These are phyloP conservation scores for Tetrapedia diversipes DNA, from an alignment of 2,888 invertebrate genomes.

Conservation along the genomic window DNA sequence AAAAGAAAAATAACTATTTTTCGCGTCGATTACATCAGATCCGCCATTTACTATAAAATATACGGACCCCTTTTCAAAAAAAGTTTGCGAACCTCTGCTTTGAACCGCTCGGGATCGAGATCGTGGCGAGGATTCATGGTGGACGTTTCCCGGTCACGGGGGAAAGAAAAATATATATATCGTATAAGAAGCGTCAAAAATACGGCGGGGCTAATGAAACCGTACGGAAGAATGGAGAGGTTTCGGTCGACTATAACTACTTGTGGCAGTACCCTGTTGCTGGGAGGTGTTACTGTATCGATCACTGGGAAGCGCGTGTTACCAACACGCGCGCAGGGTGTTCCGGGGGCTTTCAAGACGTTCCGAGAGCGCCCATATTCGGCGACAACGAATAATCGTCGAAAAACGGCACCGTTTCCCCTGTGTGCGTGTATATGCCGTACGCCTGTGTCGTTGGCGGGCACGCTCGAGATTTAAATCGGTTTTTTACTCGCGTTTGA, in stretches of 20 bases:
- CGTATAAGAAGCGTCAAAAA: conserved; percentile 7
- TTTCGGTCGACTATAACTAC: conserved; percentile 66
- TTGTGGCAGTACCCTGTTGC: conserved; percentile 77
- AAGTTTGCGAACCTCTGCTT: too few species aligned
- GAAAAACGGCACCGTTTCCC: conserved; percentile 8
- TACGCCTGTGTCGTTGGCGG: too few species aligned
- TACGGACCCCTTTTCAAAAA: too few species aligned
- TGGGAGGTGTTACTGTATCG: conserved; percentile 80
- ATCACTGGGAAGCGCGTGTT: conserved; percentile 74
- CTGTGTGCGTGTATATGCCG: not conserved
- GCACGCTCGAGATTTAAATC: not conserved
- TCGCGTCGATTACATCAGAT: too few species aligned
- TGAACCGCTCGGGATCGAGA: not conserved
- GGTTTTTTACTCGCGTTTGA: conserved; percentile 12
- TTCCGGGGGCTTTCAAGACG: conserved; percentile 51
- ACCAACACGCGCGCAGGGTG: conserved; percentile 55
- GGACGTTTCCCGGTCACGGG: not conserved
- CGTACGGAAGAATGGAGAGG: conserved; percentile 56
- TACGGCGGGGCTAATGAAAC: conserved; percentile 43
- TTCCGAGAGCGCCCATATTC: conserved; percentile 39
- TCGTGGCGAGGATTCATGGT: not conserved
- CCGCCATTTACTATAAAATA: too few species aligned
- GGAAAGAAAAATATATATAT: not conserved
- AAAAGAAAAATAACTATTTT: too few species aligned
- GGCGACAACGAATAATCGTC: conserved; percentile 30